These are phyloP conservation scores for Orussus abietinus DNA, from an alignment of 1,140 invertebrate species.

Conservation along the genomic window DNA sequence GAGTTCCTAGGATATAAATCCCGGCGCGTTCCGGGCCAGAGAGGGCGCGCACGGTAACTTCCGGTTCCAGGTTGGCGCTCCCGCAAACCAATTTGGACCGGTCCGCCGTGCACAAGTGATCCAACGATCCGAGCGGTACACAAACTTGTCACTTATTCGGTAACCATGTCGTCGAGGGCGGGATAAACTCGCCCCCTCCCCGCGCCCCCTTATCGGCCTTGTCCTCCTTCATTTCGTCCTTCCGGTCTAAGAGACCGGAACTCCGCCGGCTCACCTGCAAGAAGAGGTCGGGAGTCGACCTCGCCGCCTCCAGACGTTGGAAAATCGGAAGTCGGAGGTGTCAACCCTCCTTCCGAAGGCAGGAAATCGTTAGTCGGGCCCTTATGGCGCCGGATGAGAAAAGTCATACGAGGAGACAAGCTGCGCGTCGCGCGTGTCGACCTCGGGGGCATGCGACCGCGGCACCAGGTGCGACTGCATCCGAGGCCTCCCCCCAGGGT, in stretches of 20 bases:
- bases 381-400: too few relatives aligned
- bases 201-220: neutral
- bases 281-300: too few relatives aligned
- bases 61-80: conserved; percentile 23
- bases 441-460: too few relatives aligned
- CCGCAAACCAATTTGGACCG: conserved; percentile 29
- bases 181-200: conserved; percentile 5
- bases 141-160: conserved; percentile 42
- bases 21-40: conserved; percentile 16
- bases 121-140: conserved; percentile 32
- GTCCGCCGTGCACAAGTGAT: conserved; percentile 34
- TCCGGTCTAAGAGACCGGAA: too few relatives aligned
- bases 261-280: too few relatives aligned
- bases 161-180: conserved; percentile 24
- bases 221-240: conserved; percentile 8
- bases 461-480: too few relatives aligned
- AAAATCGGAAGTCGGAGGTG: too few relatives aligned
- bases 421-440: too few relatives aligned
- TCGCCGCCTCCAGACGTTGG: conserved; percentile 21
- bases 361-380: too few relatives aligned
- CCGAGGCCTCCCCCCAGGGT: too few relatives aligned
- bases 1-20: conserved; percentile 26
- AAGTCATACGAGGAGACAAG: too few relatives aligned
- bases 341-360: too few relatives aligned
- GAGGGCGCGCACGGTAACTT: conserved; percentile 27